Base-by-base conservation (phyloP, 2,888 invertebrate species). In the Laspeyria flexula region DNA sequence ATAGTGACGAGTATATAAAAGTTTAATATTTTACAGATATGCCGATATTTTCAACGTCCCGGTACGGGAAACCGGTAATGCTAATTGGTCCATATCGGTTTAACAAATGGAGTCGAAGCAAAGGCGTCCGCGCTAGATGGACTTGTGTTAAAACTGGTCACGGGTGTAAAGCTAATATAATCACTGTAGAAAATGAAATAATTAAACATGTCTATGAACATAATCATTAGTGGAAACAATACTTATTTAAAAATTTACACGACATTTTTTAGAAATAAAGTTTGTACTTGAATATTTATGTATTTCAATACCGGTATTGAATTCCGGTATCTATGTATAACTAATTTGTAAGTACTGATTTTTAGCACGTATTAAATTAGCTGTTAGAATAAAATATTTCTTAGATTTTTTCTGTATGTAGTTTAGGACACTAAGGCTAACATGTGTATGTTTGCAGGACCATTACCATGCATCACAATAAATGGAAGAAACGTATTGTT, bases 11-110 rank as follows among this genome's bases (percentile, higher is more conserved):
- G n/a, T n/a, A n/a, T n/a, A 25, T 25, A 25, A 25, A 6, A 6
- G 1, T 13, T 12, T 31, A 13, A 9, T 38, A 11, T n/a, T 30
- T 35, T 35, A 25, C 49, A 43, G 49, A n/a, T 10, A 21, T 13
- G 4, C 44, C 44, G 13, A 18, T 43, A 29, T 50, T 40, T 25
- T 11, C 40, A 1, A 44, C 21, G 9, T 44, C 50, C 1, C 50
- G 50, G 0, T 50, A 31, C 37, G 56, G 56, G 3, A 45, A 38
- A 21, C 77, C 74, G 10, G 76, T 76, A 9, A 66, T 81, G 11
- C 31, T 65, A 21, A 30, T 73, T 1, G 78, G 75, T 4, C 40
- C 21, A n/a, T 65, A 72, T 27, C 63, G 80, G 13, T 81, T 62
- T 47, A 79, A 79, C 52, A 65, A 64, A 46, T 58, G 62, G 51